These are phyloP conservation scores for Sphecodes monilicornis DNA, from an alignment of 2,888 invertebrate genomes.

Conservation along the genomic window DNA sequence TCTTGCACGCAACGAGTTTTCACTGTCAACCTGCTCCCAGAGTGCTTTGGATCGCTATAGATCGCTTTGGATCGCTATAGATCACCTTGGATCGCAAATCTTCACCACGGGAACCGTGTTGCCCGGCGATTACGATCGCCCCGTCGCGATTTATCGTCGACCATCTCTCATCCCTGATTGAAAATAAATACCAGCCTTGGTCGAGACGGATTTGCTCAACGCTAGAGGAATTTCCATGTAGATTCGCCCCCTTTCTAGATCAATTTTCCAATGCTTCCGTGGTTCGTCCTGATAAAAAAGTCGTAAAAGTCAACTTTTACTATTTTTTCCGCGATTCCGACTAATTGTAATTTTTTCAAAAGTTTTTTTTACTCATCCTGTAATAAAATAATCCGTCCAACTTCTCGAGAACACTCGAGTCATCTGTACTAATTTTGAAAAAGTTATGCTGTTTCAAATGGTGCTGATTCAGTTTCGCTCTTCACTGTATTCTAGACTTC, in stretches of 20 bases:
- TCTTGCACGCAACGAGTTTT: conserved; percentile 62
- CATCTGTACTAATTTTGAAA: too few species aligned
- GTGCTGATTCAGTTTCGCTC: too few species aligned
- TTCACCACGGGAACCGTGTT: not conserved
- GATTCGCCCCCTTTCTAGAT: not conserved
- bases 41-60: conserved; percentile 1
- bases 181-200: not conserved
- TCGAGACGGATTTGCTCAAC: not conserved
- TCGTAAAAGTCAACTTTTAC: too few species aligned
- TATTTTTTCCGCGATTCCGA: too few species aligned
- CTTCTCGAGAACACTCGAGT: too few species aligned
- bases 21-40: conserved; percentile 54
- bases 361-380: too few species aligned
- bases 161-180: not conserved
- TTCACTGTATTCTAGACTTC: too few species aligned
- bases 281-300: too few species aligned
- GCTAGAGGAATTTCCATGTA: not conserved
- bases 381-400: too few species aligned
- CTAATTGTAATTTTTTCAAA: too few species aligned
- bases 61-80: not conserved
- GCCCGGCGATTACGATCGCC: not conserved
- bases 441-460: too few species aligned
- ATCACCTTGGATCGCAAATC: not conserved
- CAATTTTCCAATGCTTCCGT: not conserved
- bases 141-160: not conserved